Conservation (phyloP, 2,797 vertebrate species). For the Leuciscus waleckii region DNA sequence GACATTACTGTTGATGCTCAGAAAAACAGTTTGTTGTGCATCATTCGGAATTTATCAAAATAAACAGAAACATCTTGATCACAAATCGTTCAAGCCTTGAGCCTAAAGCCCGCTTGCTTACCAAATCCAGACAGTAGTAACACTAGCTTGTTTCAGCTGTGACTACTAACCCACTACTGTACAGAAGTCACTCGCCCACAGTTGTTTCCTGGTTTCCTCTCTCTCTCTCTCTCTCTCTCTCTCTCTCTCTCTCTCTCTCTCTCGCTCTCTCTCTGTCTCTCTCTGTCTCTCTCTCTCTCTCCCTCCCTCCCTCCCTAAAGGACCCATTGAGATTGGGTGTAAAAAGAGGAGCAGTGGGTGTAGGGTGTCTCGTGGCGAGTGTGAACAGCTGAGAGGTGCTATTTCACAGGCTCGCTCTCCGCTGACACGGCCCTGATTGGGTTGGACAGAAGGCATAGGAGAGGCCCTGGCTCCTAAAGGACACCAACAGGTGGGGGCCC, state of each 20-base stretch:
- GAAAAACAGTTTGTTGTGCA: not conserved
- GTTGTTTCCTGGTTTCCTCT: slow-evolving; percentile 68
- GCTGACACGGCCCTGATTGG: slow-evolving; percentile 93
- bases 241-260: too few species aligned
- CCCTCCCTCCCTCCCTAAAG: slow-evolving; percentile 50
- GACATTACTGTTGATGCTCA: not conserved
- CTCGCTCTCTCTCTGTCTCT: too few species aligned
- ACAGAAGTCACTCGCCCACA: slow-evolving; percentile 64
- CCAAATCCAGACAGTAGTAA: slow-evolving; percentile 18
- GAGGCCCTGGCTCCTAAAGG: slow-evolving; percentile 89
- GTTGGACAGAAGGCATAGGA: slow-evolving; percentile 92
- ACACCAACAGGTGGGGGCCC: slow-evolving; percentile 92
- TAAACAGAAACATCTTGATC: not conserved
- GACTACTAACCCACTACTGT: slow-evolving; percentile 25
- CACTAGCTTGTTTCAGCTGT: slow-evolving; percentile 53
- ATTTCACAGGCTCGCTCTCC: slow-evolving; percentile 86
- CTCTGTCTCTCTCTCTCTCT: too few species aligned
- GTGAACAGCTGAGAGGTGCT: slow-evolving; percentile 96
- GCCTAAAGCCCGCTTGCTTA: not conserved
- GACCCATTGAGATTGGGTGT: slow-evolving; percentile 75
- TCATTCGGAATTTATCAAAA: not conserved
- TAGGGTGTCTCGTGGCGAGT: slow-evolving; percentile 83
- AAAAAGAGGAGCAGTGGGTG: slow-evolving; percentile 74
- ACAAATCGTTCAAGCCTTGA: not conserved
- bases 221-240: too few species aligned